phyloP scores from a whole-genome alignment of 1,140 invertebrate species.

The Acromyrmex heyeri region DNA sequence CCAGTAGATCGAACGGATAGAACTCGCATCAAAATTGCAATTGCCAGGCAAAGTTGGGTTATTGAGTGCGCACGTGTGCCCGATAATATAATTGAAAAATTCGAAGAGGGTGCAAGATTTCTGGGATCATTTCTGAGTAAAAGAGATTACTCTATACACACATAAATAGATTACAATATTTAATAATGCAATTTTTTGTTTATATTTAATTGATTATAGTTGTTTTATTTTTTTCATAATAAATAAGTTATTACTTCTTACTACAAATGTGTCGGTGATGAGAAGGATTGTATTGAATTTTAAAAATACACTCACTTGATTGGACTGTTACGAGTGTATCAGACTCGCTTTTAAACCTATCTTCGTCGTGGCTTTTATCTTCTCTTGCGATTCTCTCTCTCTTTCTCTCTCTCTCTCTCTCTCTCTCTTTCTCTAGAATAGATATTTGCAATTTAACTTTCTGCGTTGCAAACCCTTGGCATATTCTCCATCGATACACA shows the following conservation, averaged over 20 bases:
- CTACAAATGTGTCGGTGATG: neutral
- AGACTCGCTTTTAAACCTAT: conserved; percentile 26
- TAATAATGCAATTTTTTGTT: neutral
- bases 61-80: neutral
- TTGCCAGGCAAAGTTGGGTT: conserved; percentile 55
- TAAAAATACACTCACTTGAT: neutral
- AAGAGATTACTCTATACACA: neutral
- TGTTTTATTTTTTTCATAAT: neutral
- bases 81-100: conserved; percentile 18
- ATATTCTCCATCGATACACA: neutral
- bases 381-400: neutral
- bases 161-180: neutral
- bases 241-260: neutral
- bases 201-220: neutral
- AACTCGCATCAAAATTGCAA: conserved; percentile 65
- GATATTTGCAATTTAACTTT: conserved; percentile 56
- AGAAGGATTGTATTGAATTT: neutral
- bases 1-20: conserved; percentile 33
- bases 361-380: conserved; percentile 1
- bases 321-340: neutral
- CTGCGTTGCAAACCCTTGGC: conserved; percentile 51
- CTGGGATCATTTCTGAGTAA: neutral
- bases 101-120: neutral
- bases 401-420: neutral
- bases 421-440: no score